Evolutionary conservation across 2,888 invertebrate species (phyloP).

Genomic region (Cyclophora punctaria): DNA sequence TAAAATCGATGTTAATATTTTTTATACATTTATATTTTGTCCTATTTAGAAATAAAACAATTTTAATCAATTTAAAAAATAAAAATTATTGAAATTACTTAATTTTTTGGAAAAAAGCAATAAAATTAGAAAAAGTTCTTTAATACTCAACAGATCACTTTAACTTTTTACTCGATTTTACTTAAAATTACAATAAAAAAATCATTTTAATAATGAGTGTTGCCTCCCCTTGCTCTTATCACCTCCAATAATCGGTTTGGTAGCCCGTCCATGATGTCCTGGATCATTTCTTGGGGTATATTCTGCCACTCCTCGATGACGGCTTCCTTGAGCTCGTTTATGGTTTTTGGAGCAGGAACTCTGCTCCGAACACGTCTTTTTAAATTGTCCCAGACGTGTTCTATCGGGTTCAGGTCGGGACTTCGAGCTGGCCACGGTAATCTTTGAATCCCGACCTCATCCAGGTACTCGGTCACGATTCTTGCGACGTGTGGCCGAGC

Average conservation of each 20-base stretch:
- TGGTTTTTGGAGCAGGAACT: slow-evolving; percentile 2
- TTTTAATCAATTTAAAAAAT: too few relatives aligned
- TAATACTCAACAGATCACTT: too few relatives aligned
- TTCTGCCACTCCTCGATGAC: too few relatives aligned
- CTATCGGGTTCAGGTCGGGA: slow-evolving; percentile 1
- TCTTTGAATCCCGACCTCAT: slow-evolving; percentile 1
- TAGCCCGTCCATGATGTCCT: background rate
- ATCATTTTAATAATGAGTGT: background rate
- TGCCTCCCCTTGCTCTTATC: background rate
- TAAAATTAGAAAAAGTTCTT: too few relatives aligned
- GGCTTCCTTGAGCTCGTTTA: background rate
- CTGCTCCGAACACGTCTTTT: slow-evolving; percentile 2
- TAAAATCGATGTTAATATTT: too few relatives aligned
- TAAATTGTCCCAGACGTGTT: slow-evolving; percentile 3
- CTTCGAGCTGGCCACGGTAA: slow-evolving; percentile 1
- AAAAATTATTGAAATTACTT: too few relatives aligned
- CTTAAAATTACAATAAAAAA: too few relatives aligned
- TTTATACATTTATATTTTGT: too few relatives aligned
- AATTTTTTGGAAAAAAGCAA: too few relatives aligned
- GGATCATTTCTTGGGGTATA: background rate
- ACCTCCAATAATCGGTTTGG: slow-evolving; percentile 1
- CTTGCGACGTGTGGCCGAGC: too few relatives aligned
- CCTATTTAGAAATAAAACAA: too few relatives aligned
- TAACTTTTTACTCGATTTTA: too few relatives aligned
- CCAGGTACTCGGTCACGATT: background rate